Evolutionary conservation across 2,113 vertebrate genomes (phyloP), one percentile per base, ranked within the genome.

Genomic region (Chionis minor): DNA sequence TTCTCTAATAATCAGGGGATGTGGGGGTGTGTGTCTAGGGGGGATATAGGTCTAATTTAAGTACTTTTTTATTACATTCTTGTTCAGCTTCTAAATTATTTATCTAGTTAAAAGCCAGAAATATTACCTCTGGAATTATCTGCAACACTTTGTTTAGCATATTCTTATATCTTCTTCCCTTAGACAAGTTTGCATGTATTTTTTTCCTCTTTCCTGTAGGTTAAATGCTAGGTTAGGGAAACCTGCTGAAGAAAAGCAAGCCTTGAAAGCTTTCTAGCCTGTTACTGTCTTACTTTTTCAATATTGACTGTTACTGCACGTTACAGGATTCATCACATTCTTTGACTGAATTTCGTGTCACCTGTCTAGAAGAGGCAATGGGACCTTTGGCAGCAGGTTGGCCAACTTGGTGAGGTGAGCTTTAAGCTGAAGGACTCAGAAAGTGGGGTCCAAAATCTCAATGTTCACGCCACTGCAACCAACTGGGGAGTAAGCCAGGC

Each of bases 21-120:
- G 4, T 9, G 32, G 6, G 16, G 12, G 8, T 21, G 11, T 4
- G 0, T 38, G 7, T 8, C 8, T 3, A 0, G 6, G 9, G 14
- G 6, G 9, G 2, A 49, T 78, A 61, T 30, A 40, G 3, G 6
- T 63, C 47, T 91, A 61, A 61, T 80, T 71, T 52, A 92, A 90
- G 30, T 47, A 42, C 4, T 33, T 82, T 89, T 44, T 81, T 47
- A 65, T 73, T 80, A 75, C 14, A 67, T 92, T 91, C 5, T 9
- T 87, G 2, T 86, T 87, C 7, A 52, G 23, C 12, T 67, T 52
- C 2, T 49, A 45, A 85, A 71, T 22, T 33, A 6, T 81, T 97
- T 84, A 54, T 88, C 24, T 55, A 19, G 71, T 54, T 40, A 33
- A 61, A 79, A 63, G 21, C 6, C 6, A 49, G 4, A 21, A 8